These are phyloP conservation scores for Elephas maximus DNA, from an alignment of 2,113 vertebrate species.

Conservation along the genomic window DNA sequence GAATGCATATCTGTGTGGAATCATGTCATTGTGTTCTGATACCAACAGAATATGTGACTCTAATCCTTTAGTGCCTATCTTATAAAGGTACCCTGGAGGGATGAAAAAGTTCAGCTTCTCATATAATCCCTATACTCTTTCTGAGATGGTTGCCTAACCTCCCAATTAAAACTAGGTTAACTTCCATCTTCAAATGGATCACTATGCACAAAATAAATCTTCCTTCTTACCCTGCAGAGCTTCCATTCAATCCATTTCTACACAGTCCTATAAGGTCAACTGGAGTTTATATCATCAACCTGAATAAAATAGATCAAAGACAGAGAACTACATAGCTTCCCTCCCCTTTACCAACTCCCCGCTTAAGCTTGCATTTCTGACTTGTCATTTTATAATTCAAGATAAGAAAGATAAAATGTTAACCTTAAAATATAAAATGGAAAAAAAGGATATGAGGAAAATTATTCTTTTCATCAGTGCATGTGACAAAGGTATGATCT, in stretches of 20 bases:
- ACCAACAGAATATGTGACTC: conserved; percentile 25
- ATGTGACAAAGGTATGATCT: background rate
- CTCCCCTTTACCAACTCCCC: background rate
- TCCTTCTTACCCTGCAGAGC: background rate
- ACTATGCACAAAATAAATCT: conserved; percentile 52
- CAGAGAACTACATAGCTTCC: background rate
- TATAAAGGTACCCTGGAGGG: conserved; percentile 6
- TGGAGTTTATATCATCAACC: background rate
- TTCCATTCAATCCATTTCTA: conserved; percentile 1
- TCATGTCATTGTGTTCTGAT: conserved; percentile 13
- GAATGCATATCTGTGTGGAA: conserved; percentile 8
- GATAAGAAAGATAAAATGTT: conserved; percentile 29
- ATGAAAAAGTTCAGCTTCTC: conserved; percentile 60
- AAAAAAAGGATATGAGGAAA: background rate
- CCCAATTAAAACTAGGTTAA: conserved; percentile 46
- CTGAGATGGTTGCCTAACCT: conserved; percentile 19
- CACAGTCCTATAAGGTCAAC: background rate
- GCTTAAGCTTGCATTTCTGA: conserved; percentile 16
- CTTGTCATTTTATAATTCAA: conserved; percentile 41
- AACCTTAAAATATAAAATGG: background rate
- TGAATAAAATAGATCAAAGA: conserved; percentile 58
- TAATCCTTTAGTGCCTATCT: conserved; percentile 2
- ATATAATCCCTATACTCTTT: conserved; percentile 28
- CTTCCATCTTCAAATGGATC: conserved; percentile 38
- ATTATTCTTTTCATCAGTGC: background rate